A percentile compares a stretch with the other conserved stretches of the same genome.
Conservation (phyloP, 2,113 vertebrate species). For the Chrysochloris asiatica region DNA sequence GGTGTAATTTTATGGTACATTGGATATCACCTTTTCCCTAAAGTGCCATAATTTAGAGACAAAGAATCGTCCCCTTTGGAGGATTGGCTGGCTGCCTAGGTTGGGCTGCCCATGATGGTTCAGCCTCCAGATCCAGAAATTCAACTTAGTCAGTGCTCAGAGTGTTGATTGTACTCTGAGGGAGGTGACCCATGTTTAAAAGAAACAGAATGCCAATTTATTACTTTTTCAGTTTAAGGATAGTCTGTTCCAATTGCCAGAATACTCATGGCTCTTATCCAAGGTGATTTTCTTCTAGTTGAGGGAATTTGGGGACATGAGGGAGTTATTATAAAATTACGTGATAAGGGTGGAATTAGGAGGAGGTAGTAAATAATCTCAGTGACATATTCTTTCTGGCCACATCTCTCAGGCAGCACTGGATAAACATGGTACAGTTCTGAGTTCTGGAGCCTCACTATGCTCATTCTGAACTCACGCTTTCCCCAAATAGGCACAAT, state of each 20-base stretch:
- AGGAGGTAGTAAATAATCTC: neutral
- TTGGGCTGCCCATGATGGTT: neutral
- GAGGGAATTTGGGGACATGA: conserved; percentile 25
- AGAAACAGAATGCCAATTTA: conserved; percentile 7
- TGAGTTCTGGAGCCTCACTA: neutral
- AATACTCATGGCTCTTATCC: neutral
- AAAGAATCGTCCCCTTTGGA: neutral
- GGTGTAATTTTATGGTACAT: neutral
- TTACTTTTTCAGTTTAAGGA: neutral
- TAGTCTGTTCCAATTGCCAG: neutral
- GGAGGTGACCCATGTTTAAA: conserved; percentile 7
- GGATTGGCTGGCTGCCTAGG: neutral
- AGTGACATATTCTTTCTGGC: neutral
- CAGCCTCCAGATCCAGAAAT: neutral
- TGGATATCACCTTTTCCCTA: neutral
- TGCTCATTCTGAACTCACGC: neutral
- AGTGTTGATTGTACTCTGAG: neutral
- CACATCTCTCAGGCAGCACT: neutral
- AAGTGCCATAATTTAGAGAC: neutral
- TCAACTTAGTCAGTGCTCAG: neutral
- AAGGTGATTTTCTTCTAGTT: neutral
- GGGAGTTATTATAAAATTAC: neutral
- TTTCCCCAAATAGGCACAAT: conserved; percentile 9
- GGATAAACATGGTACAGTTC: neutral
- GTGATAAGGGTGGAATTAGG: neutral